Evolutionary conservation across 2,888 invertebrate species (phyloP).

Genomic region (Trissoscelio sp.): DNA sequence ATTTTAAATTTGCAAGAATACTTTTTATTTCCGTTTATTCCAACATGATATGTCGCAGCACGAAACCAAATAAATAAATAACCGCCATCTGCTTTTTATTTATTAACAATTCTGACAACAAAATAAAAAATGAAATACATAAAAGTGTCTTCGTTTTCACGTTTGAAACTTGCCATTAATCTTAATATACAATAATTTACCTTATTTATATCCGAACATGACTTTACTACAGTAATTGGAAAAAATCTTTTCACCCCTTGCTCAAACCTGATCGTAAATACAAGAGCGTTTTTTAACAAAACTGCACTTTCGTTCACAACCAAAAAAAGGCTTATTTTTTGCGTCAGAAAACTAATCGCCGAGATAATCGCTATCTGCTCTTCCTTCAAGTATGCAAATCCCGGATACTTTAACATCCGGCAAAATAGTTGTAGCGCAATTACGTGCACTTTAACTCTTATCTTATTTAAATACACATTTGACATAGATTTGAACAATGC

Average conservation of each 20-base stretch:
- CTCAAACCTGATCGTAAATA: neutral
- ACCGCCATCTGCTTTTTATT: constrained; percentile 7
- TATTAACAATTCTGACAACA: constrained; percentile 26
- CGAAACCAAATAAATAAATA: constrained; percentile 19
- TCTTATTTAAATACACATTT: constrained; percentile 63
- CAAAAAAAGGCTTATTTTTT: constrained; percentile 26
- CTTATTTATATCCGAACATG: constrained; percentile 25
- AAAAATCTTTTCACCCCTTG: neutral
- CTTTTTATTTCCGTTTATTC: constrained; percentile 32
- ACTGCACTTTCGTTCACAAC: neutral
- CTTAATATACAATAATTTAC: constrained; percentile 10
- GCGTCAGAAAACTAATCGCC: constrained; percentile 30
- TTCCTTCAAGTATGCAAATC: constrained; percentile 53
- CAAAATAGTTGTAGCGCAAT: constrained; percentile 59
- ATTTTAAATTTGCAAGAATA: too few relatives aligned
- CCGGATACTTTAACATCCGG: constrained; percentile 41
- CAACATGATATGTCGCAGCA: too few relatives aligned
- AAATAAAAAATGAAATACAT: constrained; percentile 19
- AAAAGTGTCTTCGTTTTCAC: constrained; percentile 33
- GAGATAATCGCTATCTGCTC: constrained; percentile 60
- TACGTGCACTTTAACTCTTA: constrained; percentile 62
- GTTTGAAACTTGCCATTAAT: constrained; percentile 22
- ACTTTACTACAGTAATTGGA: neutral
- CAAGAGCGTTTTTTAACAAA: constrained; percentile 8
- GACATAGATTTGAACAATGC: constrained; percentile 64